Conservation (phyloP, 2,113 vertebrate genomes). For the Empidonax traillii region DNA sequence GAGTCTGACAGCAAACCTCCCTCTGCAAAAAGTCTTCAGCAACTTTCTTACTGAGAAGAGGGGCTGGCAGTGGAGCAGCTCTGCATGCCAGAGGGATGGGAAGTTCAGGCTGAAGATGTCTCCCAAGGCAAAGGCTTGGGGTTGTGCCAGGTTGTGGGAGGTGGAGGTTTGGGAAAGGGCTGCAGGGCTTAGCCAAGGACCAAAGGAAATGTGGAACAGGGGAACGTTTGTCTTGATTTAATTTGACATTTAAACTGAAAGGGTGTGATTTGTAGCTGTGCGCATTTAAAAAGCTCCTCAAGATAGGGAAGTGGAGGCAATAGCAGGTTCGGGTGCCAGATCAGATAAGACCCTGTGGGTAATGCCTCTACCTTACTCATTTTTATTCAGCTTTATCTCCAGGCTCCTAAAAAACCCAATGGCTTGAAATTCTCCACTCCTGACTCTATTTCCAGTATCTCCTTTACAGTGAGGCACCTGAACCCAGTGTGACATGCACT, state of each 20-base stretch:
- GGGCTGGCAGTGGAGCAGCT: neutral
- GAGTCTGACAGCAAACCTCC: neutral
- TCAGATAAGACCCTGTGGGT: conserved; percentile 62
- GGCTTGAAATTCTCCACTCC: conserved; percentile 7
- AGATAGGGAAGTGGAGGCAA: conserved; percentile 61
- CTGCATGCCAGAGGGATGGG: conserved; percentile 6
- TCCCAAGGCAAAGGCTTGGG: conserved; percentile 45
- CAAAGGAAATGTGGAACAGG: conserved; percentile 49
- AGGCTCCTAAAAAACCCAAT: neutral
- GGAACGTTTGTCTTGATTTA: conserved; percentile 66
- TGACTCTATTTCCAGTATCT: neutral
- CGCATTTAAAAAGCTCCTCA: conserved; percentile 1
- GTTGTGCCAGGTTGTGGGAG: conserved; percentile 53
- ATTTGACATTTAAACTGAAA: conserved; percentile 60
- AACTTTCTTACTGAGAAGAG: neutral
- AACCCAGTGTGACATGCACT: accelerated
- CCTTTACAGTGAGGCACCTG: neutral
- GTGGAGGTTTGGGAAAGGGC: conserved; percentile 54
- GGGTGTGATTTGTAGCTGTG: conserved; percentile 53
- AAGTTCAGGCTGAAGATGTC: conserved; percentile 46
- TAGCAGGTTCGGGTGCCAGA: conserved; percentile 42
- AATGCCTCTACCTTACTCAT: conserved; percentile 53
- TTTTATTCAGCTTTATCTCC: conserved; percentile 46
- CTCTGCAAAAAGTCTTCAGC: neutral
- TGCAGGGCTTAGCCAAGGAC: conserved; percentile 52